These are phyloP conservation scores for Xerus inauris DNA, from an alignment of 2,113 vertebrate species.

Conservation along the genomic window DNA sequence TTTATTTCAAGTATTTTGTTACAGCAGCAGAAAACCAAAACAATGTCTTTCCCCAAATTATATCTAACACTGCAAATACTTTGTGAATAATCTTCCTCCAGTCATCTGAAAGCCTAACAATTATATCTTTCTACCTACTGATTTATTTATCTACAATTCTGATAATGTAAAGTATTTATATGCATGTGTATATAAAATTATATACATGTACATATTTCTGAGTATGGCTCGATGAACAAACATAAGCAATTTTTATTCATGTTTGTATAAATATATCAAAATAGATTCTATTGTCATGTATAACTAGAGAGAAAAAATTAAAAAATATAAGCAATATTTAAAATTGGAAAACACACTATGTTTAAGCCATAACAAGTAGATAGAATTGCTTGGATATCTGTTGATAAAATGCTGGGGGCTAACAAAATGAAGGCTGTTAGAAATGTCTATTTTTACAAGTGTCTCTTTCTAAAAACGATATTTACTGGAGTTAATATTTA, in stretches of 20 bases:
- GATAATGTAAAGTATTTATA: too few relatives aligned
- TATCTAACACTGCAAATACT: background rate
- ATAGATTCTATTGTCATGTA: too few relatives aligned
- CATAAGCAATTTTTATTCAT: too few relatives aligned
- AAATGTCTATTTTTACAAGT: background rate
- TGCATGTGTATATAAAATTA: too few relatives aligned
- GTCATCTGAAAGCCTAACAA: background rate
- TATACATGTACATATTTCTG: too few relatives aligned
- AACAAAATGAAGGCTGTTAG: background rate
- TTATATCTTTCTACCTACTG: too few relatives aligned
- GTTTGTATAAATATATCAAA: too few relatives aligned
- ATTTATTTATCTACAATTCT: too few relatives aligned
- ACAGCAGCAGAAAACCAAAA: background rate
- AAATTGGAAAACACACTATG: background rate
- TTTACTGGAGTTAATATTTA: constrained; percentile 2
- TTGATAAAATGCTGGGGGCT: background rate
- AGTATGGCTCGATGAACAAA: too few relatives aligned
- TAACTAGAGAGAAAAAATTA: too few relatives aligned
- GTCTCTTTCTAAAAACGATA: background rate
- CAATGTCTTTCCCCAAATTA: background rate
- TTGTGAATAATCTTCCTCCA: background rate
- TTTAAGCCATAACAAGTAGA: background rate
- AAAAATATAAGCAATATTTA: background rate
- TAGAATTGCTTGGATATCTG: background rate
- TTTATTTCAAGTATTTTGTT: background rate